Percentiles rank a stretch among this genome's conserved stretches.
These are phyloP conservation scores for Bombus ignitus DNA, from an alignment of 1,140 invertebrate species.

Conservation along the genomic window DNA sequence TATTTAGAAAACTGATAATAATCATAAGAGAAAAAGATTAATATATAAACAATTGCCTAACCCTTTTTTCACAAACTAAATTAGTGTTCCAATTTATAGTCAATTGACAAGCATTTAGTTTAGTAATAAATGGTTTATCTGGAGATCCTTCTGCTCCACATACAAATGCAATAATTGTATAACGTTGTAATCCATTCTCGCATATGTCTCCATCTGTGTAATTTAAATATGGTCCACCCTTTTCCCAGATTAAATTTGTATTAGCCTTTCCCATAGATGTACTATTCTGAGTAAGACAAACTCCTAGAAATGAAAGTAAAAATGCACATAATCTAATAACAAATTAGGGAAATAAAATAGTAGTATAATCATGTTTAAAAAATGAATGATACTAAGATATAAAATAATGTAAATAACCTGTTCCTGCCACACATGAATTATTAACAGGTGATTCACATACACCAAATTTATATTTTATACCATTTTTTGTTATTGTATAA, in stretches of 20 bases:
- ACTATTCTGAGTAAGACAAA: constrained; percentile 65
- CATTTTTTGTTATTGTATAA: constrained; percentile 37
- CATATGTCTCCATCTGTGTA: constrained; percentile 82
- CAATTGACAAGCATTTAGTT: constrained; percentile 80
- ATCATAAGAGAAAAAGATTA: background rate
- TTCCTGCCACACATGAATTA: constrained; percentile 56
- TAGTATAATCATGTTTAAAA: background rate
- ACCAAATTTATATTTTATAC: constrained; percentile 66
- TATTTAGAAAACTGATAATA: constrained; percentile 27
- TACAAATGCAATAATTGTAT: constrained; percentile 83
- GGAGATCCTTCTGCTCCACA: constrained; percentile 77
- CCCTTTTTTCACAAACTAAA: constrained; percentile 80
- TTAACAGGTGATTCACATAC: constrained; percentile 67
- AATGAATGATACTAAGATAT: constrained; percentile 10
- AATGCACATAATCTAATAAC: background rate
- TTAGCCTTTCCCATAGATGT: constrained; percentile 80
- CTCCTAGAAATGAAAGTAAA: constrained; percentile 62
- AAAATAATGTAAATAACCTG: constrained; percentile 60
- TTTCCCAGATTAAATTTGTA: constrained; percentile 80
- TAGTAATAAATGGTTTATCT: constrained; percentile 76
- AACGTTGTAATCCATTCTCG: constrained; percentile 65
- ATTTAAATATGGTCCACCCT: constrained; percentile 82
- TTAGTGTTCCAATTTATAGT: constrained; percentile 81
- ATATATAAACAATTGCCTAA: constrained; percentile 57
- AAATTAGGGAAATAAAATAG: background rate